A percentile compares a stretch with the other conserved stretches of the same genome.
These are phyloP conservation scores for Microctonus hyperodae DNA, from an alignment of 2,888 invertebrate species.

Conservation along the genomic window DNA sequence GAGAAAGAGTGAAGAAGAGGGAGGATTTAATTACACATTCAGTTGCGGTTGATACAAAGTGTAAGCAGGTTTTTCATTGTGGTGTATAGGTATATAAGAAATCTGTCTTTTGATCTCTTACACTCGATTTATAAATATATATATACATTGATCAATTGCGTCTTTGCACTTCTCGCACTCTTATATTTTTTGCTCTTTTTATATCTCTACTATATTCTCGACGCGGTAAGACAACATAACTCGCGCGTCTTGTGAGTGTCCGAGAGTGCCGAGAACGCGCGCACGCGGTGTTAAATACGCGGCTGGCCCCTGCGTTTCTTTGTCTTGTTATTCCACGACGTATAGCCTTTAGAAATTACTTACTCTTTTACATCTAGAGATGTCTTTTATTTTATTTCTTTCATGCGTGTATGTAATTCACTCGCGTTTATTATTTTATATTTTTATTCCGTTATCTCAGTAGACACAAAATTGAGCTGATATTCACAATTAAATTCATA, in stretches of 20 bases:
- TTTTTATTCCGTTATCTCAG: no score
- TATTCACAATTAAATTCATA: no score
- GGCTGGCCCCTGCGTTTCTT: slow-evolving; percentile 52
- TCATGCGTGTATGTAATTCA: background rate
- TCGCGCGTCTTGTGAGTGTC: slow-evolving; percentile 49
- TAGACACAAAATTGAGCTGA: no score
- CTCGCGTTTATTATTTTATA: slow-evolving; percentile 1
- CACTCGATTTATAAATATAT: slow-evolving; percentile 15
- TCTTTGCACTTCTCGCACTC: slow-evolving; percentile 27
- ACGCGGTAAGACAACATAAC: slow-evolving; percentile 45
- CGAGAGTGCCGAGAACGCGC: slow-evolving; percentile 36
- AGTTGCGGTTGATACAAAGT: background rate
- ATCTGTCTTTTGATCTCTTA: slow-evolving; percentile 4
- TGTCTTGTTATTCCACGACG: slow-evolving; percentile 50
- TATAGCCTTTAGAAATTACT: slow-evolving; percentile 26
- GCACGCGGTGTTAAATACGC: slow-evolving; percentile 51
- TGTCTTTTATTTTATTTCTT: background rate
- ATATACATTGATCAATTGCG: slow-evolving; percentile 27
- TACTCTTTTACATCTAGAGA: background rate
- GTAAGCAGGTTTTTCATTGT: slow-evolving; percentile 9
- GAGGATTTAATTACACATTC: slow-evolving; percentile 9
- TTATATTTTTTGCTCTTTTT: slow-evolving; percentile 25
- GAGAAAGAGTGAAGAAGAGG: slow-evolving; percentile 8
- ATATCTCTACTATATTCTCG: slow-evolving; percentile 17
- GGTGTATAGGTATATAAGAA: no score